These are phyloP conservation scores for Poeciliopsis retropinna DNA, from an alignment of 2,113 vertebrate genomes.

Conservation along the genomic window DNA sequence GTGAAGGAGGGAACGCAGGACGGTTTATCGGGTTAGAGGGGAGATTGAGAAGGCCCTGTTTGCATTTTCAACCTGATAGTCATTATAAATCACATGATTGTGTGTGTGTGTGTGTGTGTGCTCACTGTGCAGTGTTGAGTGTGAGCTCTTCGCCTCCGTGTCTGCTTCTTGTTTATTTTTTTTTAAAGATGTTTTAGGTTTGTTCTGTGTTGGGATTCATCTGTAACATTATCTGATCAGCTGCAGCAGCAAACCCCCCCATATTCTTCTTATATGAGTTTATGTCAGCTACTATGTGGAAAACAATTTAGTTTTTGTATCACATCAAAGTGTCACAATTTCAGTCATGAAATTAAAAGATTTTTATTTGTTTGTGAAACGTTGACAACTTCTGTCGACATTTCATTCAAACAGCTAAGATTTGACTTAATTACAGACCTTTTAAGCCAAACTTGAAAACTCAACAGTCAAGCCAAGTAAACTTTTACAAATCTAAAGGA, in stretches of 20 bases:
- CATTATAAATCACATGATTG: slow-evolving; percentile 63
- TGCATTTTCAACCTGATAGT: slow-evolving; percentile 65
- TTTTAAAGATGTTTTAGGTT: neutral
- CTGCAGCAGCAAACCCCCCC: neutral
- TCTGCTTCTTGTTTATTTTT: neutral
- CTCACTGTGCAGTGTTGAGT: slow-evolving; percentile 3
- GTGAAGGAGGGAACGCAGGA: neutral
- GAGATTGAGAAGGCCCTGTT: slow-evolving; percentile 45
- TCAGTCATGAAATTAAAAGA: too few species aligned
- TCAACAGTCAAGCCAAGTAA: too few species aligned
- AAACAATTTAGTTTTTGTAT: neutral
- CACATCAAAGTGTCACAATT: too few species aligned
- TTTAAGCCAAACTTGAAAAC: too few species aligned
- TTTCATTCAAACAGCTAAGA: too few species aligned
- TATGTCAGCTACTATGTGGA: neutral
- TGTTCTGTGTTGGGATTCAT: slow-evolving; percentile 1
- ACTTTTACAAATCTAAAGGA: too few species aligned
- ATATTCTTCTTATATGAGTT: neutral
- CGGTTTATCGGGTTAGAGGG: slow-evolving; percentile 47
- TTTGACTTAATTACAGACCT: too few species aligned
- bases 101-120: slow-evolving; percentile 4
- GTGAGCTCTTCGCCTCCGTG: slow-evolving; percentile 2
- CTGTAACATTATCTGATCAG: neutral
- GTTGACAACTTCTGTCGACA: too few species aligned
- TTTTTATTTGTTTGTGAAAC: too few species aligned